Conservation (phyloP, 2,888 invertebrate species). For the Lycia hirtaria region DNA sequence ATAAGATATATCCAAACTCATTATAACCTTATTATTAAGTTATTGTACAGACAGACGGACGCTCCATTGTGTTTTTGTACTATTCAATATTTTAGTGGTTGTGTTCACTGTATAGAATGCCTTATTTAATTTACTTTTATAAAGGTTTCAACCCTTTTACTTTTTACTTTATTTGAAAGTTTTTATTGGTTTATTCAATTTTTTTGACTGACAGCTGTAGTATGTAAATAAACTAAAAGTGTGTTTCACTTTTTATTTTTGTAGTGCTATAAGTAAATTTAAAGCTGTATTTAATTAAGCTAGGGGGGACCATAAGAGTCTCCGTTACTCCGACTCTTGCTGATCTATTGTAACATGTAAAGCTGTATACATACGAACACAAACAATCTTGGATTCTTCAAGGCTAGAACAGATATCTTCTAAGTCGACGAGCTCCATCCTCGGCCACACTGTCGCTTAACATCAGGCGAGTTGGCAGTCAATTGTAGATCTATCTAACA, state of each 20-base stretch:
- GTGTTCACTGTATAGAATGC: slow-evolving; percentile 22
- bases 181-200: slow-evolving; percentile 6
- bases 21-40: slow-evolving; percentile 29
- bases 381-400: no score
- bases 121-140: slow-evolving; percentile 19
- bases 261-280: background rate
- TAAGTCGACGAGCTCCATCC: no score
- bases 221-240: background rate
- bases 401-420: no score
- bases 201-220: slow-evolving; percentile 12
- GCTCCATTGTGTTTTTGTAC: slow-evolving; percentile 39
- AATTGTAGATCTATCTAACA: no score
- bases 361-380: no score
- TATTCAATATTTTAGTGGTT: slow-evolving; percentile 34
- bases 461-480: no score
- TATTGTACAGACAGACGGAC: slow-evolving; percentile 37
- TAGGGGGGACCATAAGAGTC: no score
- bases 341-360: no score
- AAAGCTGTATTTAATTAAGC: background rate
- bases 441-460: no score
- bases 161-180: slow-evolving; percentile 17
- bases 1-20: slow-evolving; percentile 27
- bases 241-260: background rate
- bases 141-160: slow-evolving; percentile 24
- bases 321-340: no score